A percentile compares a stretch with the other conserved stretches of the same genome.
Conservation (phyloP, 1,140 invertebrate genomes). For the Cephus cinctus region DNA sequence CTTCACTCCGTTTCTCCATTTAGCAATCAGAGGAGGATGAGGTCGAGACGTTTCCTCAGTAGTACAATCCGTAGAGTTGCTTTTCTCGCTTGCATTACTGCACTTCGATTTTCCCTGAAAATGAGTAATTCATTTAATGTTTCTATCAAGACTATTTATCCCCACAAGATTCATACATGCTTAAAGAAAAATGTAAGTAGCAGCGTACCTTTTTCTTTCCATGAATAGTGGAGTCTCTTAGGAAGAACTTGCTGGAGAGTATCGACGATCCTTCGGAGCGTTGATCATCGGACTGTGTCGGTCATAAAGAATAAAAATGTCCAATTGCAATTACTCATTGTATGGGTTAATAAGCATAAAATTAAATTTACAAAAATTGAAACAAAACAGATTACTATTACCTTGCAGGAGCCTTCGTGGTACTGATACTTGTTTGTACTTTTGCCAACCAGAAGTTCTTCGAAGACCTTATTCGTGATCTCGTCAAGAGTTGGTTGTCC, state of each 20-base stretch:
- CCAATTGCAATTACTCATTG: background rate
- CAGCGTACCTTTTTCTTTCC: conserved; percentile 46
- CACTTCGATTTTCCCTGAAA: conserved; percentile 44
- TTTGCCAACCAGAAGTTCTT: conserved; percentile 72
- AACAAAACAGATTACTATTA: conserved; percentile 30
- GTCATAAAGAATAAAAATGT: conserved; percentile 7
- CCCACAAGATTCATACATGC: conserved; percentile 1
- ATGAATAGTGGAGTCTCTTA: conserved; percentile 62
- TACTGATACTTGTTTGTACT: conserved; percentile 47
- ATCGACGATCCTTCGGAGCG: conserved; percentile 72
- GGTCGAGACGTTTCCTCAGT: conserved; percentile 42
- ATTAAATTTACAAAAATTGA: conserved; percentile 8
- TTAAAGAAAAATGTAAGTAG: conserved; percentile 12
- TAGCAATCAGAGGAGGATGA: conserved; percentile 65
- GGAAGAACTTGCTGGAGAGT: conserved; percentile 67
- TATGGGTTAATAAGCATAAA: conserved; percentile 1
- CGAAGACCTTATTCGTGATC: conserved; percentile 83
- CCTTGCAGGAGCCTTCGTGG: conserved; percentile 62
- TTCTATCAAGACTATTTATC: conserved; percentile 1
- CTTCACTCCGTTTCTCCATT: conserved; percentile 69
- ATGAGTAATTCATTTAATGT: conserved; percentile 6
- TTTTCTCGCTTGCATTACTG: conserved; percentile 43
- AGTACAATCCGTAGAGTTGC: conserved; percentile 38
- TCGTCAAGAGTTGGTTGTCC: conserved; percentile 67
- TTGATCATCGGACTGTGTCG: conserved; percentile 67